phyloP scores from a whole-genome alignment of 2,888 invertebrate species.

The Plemyria rubiginata region DNA sequence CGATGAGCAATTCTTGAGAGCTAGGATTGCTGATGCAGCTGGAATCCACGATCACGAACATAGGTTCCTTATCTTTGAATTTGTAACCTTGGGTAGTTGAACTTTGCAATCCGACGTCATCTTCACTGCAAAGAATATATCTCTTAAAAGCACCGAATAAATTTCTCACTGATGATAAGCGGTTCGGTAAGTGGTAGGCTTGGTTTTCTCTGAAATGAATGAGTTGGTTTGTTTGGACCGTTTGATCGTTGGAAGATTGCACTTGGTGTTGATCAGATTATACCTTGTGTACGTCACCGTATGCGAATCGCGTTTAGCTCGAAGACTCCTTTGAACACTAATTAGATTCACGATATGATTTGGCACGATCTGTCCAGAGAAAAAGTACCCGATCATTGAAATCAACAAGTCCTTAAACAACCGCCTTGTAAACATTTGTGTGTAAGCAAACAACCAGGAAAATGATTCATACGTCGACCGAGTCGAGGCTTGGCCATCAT shows the following conservation, averaged over 20 bases:
- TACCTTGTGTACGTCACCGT: conserved; percentile 60
- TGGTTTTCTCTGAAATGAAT: conserved; percentile 56
- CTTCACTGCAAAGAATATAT: conserved; percentile 64
- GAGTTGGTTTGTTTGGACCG: conserved; percentile 55
- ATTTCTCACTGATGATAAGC: conserved; percentile 41
- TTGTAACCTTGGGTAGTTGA: conserved; percentile 45
- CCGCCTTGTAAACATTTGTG: conserved; percentile 63
- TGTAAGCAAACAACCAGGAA: conserved; percentile 63
- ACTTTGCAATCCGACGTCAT: conserved; percentile 52
- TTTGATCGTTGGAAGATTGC: conserved; percentile 43
- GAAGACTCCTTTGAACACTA: conserved; percentile 57
- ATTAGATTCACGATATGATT: conserved; percentile 63
- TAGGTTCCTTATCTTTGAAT: conserved; percentile 49
- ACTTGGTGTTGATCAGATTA: conserved; percentile 53
- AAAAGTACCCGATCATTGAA: conserved; percentile 55
- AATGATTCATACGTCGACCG: conserved; percentile 69
- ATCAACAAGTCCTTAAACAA: conserved; percentile 63
- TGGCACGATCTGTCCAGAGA: conserved; percentile 59
- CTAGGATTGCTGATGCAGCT: conserved; percentile 54
- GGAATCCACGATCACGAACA: conserved; percentile 60
- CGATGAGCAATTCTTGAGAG: conserved; percentile 54
- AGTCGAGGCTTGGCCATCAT: conserved; percentile 53
- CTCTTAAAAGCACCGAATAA: conserved; percentile 53
- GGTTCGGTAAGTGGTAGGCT: conserved; percentile 36
- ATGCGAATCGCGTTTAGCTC: conserved; percentile 54